phyloP scores from a whole-genome alignment of 2,113 vertebrate species.

The Egretta garzetta region DNA sequence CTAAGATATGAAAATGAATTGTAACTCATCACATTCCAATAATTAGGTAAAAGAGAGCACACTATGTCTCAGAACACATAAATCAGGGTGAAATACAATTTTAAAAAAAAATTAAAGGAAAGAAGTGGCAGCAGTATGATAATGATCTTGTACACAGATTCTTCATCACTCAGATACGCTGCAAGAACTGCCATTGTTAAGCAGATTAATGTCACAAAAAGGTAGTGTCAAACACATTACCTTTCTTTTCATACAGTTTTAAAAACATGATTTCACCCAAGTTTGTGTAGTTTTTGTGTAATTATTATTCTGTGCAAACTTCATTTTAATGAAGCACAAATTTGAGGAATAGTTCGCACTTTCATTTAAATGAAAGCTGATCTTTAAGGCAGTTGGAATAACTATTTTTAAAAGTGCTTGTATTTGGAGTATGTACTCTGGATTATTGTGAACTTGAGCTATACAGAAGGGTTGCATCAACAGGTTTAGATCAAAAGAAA shows the following conservation, averaged over 20 bases:
- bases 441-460: not conserved
- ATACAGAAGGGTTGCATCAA: not conserved
- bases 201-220: not conserved
- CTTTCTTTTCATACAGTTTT: not conserved
- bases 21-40: not conserved
- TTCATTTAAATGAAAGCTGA: not conserved
- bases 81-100: not conserved
- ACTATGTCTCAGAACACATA: not conserved
- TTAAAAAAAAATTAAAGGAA: not conserved
- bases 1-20: not conserved
- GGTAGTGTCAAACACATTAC: not conserved
- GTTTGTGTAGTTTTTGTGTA: not conserved
- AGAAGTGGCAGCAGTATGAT: not conserved
- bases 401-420: not conserved
- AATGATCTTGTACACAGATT: not conserved
- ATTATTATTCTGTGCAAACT: not conserved
- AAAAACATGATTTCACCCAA: not conserved
- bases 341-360: not conserved
- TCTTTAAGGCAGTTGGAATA: not conserved
- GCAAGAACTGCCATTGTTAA: not conserved
- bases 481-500: not conserved
- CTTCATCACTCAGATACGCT: not conserved
- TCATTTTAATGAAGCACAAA: not conserved
- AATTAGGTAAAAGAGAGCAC: not conserved
- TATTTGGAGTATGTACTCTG: not conserved